Evolutionary conservation across 2,797 vertebrate species (phyloP).

Genomic region (Onychomys leucogaster): DNA sequence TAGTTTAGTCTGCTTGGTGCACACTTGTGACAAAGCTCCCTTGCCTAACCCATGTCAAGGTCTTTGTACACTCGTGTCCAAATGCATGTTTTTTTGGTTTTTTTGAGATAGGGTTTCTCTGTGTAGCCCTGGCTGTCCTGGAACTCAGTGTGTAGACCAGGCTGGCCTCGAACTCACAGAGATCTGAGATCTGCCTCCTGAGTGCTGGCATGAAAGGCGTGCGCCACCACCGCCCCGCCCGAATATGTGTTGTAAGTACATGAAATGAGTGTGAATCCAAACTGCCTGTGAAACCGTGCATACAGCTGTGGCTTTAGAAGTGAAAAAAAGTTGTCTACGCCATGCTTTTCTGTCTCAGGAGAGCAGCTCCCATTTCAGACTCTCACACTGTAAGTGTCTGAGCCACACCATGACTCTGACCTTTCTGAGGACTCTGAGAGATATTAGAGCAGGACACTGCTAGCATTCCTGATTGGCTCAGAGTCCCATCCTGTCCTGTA

Average conservation of each 20-base stretch:
- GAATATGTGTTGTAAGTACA: rapidly evolving
- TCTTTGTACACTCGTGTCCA: rapidly evolving
- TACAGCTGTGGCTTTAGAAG: background rate
- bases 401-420: background rate
- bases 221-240: background rate
- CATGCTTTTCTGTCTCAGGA: background rate
- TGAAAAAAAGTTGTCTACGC: background rate
- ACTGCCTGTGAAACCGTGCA: rapidly evolving
- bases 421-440: too few species aligned
- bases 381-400: background rate
- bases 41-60: background rate
- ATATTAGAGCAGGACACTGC: background rate
- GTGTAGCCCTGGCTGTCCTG: too few species aligned
- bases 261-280: background rate
- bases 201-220: too few species aligned
- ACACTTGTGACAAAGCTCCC: background rate
- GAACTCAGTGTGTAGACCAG: too few species aligned
- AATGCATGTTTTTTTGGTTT: background rate
- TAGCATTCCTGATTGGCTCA: background rate
- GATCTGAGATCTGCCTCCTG: too few species aligned
- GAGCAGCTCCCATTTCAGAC: background rate
- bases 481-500: background rate
- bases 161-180: too few species aligned
- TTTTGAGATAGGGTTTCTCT: too few species aligned
- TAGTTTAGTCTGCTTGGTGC: background rate